Evolutionary conservation across 2,113 vertebrate genomes (phyloP), one percentile per base, ranked within the genome.

Genomic region (Dascyllus trimaculatus): DNA sequence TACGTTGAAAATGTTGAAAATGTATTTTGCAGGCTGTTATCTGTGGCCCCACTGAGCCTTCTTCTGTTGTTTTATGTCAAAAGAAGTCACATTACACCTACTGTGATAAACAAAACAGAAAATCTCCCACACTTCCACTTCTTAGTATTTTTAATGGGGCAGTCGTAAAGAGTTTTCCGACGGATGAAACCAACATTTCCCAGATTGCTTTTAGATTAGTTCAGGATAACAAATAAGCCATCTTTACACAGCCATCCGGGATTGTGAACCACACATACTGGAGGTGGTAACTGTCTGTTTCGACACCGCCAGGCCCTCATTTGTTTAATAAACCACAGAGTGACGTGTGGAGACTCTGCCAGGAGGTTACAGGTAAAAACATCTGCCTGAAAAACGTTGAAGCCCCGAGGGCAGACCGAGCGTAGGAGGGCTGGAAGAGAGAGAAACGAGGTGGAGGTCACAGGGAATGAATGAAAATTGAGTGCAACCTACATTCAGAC

Each of bases 341-440:
- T 87, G 76, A 82, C 40, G 70, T 15, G 11, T 11, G 4, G 22
- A 46, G 15, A 59, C 53, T 56, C 43, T 63, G 57, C 67, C 84
- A 75, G 67, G 51, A 75, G 57, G 43, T 75, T 63, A 57, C 86
- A 91, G 87, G 85, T 91, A 24, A 85, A 35, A 78, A 77, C 76
- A 78, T 35, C 73, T 83, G 75, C 69, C 72, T 58, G 29, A 46
- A 62, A 85, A 84, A 80, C 46, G 59, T 81, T 88, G 38, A 73
- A 67, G 71, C 52, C 90, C 78, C 14, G 65, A 87, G 87, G 88
- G 86, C 32, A 81, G 70, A 57, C 53, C 59, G 58, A 80, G 40
- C 19, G 22, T 25, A n/a, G 19, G 63, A 75, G 46, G 43, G 49
- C 26, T 49, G 49, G 9, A 66, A 74, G 25, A 54, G 26, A 9